Evolutionary conservation across 1,140 invertebrate genomes (phyloP).

Genomic region (Cydia splendana): DNA sequence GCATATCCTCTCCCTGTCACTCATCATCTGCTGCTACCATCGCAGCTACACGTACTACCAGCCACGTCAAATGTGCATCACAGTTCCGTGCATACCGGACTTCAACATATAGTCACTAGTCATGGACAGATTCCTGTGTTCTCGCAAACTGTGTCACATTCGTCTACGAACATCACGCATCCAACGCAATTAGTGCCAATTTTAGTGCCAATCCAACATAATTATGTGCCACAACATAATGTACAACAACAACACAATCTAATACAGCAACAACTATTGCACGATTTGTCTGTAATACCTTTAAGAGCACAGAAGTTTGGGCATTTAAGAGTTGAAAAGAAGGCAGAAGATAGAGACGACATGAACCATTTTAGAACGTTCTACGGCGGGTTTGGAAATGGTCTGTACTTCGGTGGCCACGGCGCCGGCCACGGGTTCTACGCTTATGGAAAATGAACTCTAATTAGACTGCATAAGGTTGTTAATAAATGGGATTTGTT

Average conservation of each 20-base stretch:
- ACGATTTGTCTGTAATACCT: conserved; percentile 65
- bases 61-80: conserved; percentile 47
- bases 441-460: conserved; percentile 47
- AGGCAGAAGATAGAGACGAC: conserved; percentile 48
- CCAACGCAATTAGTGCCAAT: conserved; percentile 47
- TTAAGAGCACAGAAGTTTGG: conserved; percentile 43
- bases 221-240: conserved; percentile 44
- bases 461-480: not conserved
- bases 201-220: conserved; percentile 54
- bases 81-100: conserved; percentile 39
- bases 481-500: conserved; percentile 9
- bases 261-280: conserved; percentile 37
- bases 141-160: conserved; percentile 47
- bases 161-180: conserved; percentile 47
- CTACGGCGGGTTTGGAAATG: conserved; percentile 64
- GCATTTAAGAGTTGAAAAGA: conserved; percentile 41
- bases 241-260: not conserved
- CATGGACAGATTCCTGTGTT: conserved; percentile 46
- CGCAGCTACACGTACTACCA: conserved; percentile 59
- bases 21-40: conserved; percentile 48
- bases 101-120: conserved; percentile 42
- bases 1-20: conserved; percentile 44
- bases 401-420: conserved; percentile 63
- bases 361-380: conserved; percentile 57
- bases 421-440: conserved; percentile 70